phyloP scores from a whole-genome alignment of 2,113 vertebrate species.

The Pungitius pungitius region DNA sequence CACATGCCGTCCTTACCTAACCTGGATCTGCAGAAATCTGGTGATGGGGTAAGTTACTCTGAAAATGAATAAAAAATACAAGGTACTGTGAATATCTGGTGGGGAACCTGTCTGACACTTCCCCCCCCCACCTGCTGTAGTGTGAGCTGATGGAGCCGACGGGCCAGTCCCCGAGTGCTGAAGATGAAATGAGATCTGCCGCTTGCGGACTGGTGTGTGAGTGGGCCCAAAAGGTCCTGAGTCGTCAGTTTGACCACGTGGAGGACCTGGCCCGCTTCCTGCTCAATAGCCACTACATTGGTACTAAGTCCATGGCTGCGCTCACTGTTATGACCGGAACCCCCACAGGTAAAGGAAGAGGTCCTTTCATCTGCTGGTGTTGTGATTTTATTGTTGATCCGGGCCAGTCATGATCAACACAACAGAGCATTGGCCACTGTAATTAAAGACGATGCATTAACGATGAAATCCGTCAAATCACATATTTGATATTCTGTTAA shows the following conservation, averaged over 20 bases:
- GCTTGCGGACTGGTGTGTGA: conserved; percentile 97
- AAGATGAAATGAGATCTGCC: conserved; percentile 94
- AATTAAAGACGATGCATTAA: neutral
- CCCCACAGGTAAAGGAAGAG: conserved; percentile 64
- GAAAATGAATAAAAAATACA: neutral
- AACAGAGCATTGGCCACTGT: neutral
- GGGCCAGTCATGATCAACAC: neutral
- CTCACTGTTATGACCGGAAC: conserved; percentile 95
- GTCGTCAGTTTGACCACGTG: conserved; percentile 95
- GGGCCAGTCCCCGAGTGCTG: conserved; percentile 89
- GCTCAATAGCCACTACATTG: conserved; percentile 97
- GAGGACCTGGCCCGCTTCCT: conserved; percentile 96
- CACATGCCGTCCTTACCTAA: conserved; percentile 98
- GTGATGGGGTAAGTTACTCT: conserved; percentile 88
- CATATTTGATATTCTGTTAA: too few relatives aligned
- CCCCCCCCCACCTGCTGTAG: too few relatives aligned
- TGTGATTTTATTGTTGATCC: neutral
- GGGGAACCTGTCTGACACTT: too few relatives aligned
- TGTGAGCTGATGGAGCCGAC: conserved; percentile 90
- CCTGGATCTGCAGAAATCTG: conserved; percentile 95
- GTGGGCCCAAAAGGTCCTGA: conserved; percentile 98
- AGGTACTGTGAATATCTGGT: neutral
- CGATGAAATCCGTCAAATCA: neutral
- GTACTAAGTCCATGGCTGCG: conserved; percentile 96
- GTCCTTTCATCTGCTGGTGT: neutral